Conservation (phyloP, 2,797 vertebrate species). For the Sebastes dallii region DNA sequence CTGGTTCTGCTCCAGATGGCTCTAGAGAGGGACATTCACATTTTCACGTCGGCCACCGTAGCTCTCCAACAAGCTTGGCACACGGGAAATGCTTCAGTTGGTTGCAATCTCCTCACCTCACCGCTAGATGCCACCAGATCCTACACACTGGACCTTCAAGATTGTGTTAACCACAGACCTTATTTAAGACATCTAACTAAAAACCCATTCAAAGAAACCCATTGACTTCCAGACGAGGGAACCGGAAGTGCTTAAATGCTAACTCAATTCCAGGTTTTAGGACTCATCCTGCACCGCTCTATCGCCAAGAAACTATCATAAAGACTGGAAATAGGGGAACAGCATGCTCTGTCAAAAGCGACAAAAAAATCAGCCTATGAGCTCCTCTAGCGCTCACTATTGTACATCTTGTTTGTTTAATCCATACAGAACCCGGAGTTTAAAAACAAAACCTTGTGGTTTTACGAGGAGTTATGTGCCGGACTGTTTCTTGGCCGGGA, state of each 20-base stretch:
- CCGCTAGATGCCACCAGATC: too few species aligned
- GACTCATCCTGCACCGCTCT: background rate
- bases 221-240: too few species aligned
- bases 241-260: background rate
- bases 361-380: background rate
- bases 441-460: background rate
- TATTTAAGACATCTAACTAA: too few species aligned
- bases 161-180: background rate
- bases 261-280: background rate
- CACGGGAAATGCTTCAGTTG: too few species aligned
- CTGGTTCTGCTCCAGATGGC: too few species aligned
- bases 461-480: background rate
- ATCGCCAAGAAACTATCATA: background rate
- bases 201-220: too few species aligned
- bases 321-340: background rate
- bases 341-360: background rate
- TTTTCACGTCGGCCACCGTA: too few species aligned
- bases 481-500: background rate
- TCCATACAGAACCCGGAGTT: background rate
- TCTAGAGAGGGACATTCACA: too few species aligned
- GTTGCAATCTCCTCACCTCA: too few species aligned
- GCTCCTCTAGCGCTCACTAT: background rate
- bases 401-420: background rate
- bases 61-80: too few species aligned
- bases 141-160: fast-evolving